These are phyloP conservation scores for Parthenolecanium corni DNA, from an alignment of 2,888 invertebrate species.

Conservation along the genomic window DNA sequence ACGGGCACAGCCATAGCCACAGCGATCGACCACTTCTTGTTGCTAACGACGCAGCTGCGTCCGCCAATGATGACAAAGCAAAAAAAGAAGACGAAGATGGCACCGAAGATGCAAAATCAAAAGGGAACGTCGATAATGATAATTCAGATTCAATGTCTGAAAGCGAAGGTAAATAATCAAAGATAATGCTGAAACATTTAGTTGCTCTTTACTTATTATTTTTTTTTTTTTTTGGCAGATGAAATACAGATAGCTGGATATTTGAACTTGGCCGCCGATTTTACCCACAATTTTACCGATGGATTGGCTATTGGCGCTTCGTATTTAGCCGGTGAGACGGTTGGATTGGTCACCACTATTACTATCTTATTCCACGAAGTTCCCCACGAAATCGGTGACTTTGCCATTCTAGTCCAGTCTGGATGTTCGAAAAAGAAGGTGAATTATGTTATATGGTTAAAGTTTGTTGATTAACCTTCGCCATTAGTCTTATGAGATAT, in stretches of 20 bases:
- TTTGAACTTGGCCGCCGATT: constrained; percentile 94
- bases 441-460: constrained; percentile 32
- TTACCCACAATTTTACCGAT: constrained; percentile 98
- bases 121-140: constrained; percentile 8
- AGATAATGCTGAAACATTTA: background rate
- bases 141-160: constrained; percentile 14
- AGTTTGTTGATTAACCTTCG: constrained; percentile 5
- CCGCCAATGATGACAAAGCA: constrained; percentile 32
- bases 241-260: constrained; percentile 78
- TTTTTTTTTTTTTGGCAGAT: constrained; percentile 3
- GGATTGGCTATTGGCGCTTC: constrained; percentile 98
- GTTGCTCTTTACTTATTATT: background rate
- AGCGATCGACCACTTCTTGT: constrained; percentile 42
- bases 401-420: constrained; percentile 94
- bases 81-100: constrained; percentile 37
- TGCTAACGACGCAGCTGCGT: background rate
- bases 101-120: constrained; percentile 35
- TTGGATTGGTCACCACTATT: constrained; percentile 82
- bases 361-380: constrained; percentile 97
- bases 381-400: constrained; percentile 99
- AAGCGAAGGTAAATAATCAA: constrained; percentile 5
- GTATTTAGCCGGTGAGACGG: constrained; percentile 76
- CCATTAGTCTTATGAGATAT: background rate
- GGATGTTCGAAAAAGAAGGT: constrained; percentile 83
- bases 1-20: constrained; percentile 56